Conservation (phyloP, 2,113 vertebrate species). For the Promerops cafer region DNA sequence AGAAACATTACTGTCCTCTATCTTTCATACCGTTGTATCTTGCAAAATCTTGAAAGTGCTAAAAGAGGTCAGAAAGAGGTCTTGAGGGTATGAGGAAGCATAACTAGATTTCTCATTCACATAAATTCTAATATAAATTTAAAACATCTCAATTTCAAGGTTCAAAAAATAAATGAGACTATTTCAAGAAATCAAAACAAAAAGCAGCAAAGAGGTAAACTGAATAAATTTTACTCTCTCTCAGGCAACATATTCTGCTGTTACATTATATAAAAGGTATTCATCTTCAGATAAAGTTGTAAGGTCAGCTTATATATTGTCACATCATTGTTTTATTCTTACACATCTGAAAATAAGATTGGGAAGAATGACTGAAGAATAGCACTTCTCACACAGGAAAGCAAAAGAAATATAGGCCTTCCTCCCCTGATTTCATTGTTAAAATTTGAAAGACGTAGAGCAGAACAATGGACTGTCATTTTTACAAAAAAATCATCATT, state of each 20-base stretch:
- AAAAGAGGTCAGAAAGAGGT: not conserved
- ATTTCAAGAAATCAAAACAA: not conserved
- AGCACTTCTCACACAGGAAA: not conserved
- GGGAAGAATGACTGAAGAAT: not conserved
- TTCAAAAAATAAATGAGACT: not conserved
- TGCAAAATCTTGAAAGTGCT: not conserved
- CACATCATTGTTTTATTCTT: not conserved
- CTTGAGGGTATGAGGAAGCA: not conserved
- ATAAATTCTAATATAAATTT: not conserved
- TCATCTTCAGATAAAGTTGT: not conserved
- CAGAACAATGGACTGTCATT: not conserved
- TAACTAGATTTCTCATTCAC: not conserved
- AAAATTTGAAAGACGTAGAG: not conserved
- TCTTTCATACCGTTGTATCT: not conserved
- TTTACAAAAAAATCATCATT: not conserved
- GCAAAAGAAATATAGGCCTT: not conserved
- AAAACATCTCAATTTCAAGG: not conserved
- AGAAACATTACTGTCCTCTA: not conserved
- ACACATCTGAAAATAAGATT: not conserved
- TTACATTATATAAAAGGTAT: not conserved
- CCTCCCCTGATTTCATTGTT: not conserved
- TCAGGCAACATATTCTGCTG: not conserved
- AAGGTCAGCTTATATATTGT: not conserved
- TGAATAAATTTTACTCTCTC: not conserved
- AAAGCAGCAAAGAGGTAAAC: not conserved